Conservation (phyloP, 2,797 vertebrate species). For the Protosalanx chinensis region DNA sequence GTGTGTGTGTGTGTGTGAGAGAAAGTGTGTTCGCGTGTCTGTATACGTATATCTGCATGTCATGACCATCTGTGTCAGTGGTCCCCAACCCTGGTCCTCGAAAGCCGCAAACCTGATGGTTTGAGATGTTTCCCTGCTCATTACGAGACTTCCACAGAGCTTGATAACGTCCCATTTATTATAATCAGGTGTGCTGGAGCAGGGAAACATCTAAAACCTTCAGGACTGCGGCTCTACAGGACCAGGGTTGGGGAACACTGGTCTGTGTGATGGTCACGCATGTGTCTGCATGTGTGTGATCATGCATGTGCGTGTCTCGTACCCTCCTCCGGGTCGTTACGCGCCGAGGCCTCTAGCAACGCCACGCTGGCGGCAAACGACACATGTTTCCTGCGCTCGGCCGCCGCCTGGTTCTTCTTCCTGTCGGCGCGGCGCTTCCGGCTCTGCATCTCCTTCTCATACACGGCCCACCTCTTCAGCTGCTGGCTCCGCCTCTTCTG, state of each 20-base stretch:
- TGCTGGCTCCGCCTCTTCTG: conserved; percentile 94
- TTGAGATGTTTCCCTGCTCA: too few species aligned
- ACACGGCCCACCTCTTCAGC: conserved; percentile 94
- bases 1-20: not conserved
- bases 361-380: conserved; percentile 90
- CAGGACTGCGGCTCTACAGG: too few species aligned
- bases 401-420: conserved; percentile 55
- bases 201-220: too few species aligned
- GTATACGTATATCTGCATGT: not conserved
- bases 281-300: not conserved
- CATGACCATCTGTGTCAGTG: too few species aligned
- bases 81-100: too few species aligned
- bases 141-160: too few species aligned
- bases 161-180: too few species aligned
- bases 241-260: too few species aligned
- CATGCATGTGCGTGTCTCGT: conserved; percentile 16
- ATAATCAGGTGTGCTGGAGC: too few species aligned
- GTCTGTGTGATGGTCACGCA: too few species aligned
- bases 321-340: conserved; percentile 96
- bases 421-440: conserved; percentile 89
- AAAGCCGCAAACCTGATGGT: too few species aligned
- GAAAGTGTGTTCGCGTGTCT: not conserved
- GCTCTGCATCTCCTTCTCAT: conserved; percentile 95
- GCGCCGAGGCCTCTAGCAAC: conserved; percentile 88
- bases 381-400: conserved; percentile 73